Base-by-base conservation (phyloP, 2,888 invertebrate genomes). In the Ceratothoa steindachneri region DNA sequence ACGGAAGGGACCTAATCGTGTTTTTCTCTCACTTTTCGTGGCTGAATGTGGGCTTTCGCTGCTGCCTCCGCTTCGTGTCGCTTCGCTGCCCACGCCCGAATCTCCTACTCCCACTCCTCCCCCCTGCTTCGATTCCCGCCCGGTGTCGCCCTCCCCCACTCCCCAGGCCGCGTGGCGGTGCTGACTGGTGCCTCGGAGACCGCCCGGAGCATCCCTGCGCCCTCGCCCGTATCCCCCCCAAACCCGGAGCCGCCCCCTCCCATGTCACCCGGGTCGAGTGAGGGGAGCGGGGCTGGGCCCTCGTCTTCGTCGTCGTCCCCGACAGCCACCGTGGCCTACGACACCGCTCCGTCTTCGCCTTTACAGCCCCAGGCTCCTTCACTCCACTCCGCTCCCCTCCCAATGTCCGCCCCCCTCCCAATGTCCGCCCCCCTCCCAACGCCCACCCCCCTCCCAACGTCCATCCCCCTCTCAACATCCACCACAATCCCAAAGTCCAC, bases 101-200 rank as follows among this genome's bases (percentile, higher is more conserved):
- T 24, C 19, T n/a, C 52, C 60, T 30, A 30, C 53, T n/a, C 73
- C 30, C 29, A 41, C 15, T 73, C 69, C 60, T 67, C 60, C 28
- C 66, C 66, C 31, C 22, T n/a, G n/a, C n/a, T n/a, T n/a, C n/a
- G n/a, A 27, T 24, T 9, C 19, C 30, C 19, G 19, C 30, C 12
- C 22, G 24, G 12, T 15, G 30, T 22, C 22, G 24, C 15, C 52
- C 51, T 24, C 15, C 68, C 29, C 51, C 5, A 27, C 65, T 28
- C 24, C n/a, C n/a, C n/a, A 65, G 22, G 24, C 65, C 19, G 65
- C n/a, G 28, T n/a, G 65, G 41, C 41, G 41, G 41, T 24, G 53
- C 29, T 64, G 41, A n/a, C n/a, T n/a, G n/a, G n/a, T n/a, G n/a
- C n/a, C n/a, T n/a, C n/a, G n/a, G 52, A 41, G n/a, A 41, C 30